phyloP scores from a whole-genome alignment of 2,113 vertebrate genomes.

The Solenodon paradoxus region DNA sequence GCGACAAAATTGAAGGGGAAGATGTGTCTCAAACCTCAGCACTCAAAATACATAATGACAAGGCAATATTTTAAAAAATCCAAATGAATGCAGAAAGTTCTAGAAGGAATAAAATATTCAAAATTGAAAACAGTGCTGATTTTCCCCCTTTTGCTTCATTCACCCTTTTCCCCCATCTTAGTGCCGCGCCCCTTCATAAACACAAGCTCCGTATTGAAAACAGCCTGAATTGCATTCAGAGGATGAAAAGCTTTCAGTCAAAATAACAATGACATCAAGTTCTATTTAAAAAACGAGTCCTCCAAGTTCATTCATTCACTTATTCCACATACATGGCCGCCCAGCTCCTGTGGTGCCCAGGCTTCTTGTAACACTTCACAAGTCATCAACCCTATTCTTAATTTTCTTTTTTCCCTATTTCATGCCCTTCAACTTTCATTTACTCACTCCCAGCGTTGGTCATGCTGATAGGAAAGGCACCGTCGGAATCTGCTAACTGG shows the following conservation, averaged over 20 bases:
- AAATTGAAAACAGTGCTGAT: background rate
- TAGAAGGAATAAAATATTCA: slow-evolving; percentile 16
- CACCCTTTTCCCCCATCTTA: background rate
- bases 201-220: background rate
- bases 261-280: background rate
- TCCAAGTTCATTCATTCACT: background rate
- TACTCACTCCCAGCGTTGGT: background rate
- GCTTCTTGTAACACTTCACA: background rate
- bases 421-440: slow-evolving; percentile 59
- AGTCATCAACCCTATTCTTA: background rate
- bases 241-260: background rate
- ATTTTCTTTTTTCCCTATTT: slow-evolving; percentile 50
- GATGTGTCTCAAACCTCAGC: background rate
- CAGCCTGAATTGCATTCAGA: background rate
- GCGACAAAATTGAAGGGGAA: background rate
- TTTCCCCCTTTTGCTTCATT: too few relatives aligned
- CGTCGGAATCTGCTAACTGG: accelerated
- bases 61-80: background rate
- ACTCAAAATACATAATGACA: background rate
- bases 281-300: background rate
- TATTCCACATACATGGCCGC: background rate
- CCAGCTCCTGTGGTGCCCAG: accelerated
- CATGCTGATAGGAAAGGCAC: slow-evolving; percentile 14
- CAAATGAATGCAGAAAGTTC: background rate
- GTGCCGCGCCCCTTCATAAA: background rate